Percentiles rank a stretch among this genome's conserved stretches.
These are phyloP conservation scores for Tapirus terrestris DNA, from an alignment of 2,113 vertebrate genomes.

Conservation along the genomic window DNA sequence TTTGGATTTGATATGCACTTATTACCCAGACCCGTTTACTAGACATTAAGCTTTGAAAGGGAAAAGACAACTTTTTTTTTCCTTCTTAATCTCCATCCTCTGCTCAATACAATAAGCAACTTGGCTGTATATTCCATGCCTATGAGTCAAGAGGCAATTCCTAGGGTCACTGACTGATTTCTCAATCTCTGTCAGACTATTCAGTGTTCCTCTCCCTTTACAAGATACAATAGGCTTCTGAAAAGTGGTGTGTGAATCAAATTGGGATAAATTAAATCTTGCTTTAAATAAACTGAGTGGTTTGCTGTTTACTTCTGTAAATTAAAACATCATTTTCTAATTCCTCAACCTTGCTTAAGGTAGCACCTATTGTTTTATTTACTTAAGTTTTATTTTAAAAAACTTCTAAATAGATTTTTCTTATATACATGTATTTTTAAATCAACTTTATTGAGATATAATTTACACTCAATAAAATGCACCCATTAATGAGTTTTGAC, in stretches of 20 bases:
- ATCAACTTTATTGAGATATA: neutral
- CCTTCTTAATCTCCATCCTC: neutral
- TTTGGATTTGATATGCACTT: neutral
- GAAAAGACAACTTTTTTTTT: neutral
- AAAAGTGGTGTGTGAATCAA: neutral
- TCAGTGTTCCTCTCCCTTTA: neutral
- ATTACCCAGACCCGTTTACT: neutral
- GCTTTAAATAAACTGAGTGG: constrained; percentile 5
- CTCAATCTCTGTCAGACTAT: neutral
- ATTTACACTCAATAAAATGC: neutral
- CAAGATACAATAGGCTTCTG: neutral
- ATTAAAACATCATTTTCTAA: constrained; percentile 27
- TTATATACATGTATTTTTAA: constrained; percentile 23
- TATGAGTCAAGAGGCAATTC: neutral
- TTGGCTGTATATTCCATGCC: neutral
- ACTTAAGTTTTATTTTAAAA: constrained; percentile 7
- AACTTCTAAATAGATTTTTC: neutral
- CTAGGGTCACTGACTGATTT: constrained; percentile 30
- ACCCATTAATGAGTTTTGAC: constrained; percentile 3
- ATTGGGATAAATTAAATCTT: constrained; percentile 16
- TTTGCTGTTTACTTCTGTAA: constrained; percentile 23
- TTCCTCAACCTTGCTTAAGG: neutral
- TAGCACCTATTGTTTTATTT: neutral
- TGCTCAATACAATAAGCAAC: neutral
- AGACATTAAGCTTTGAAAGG: neutral